A percentile compares a stretch with the other conserved stretches of the same genome.
phyloP scores from a whole-genome alignment of 2,888 invertebrate genomes.

The Catocala fraxini region DNA sequence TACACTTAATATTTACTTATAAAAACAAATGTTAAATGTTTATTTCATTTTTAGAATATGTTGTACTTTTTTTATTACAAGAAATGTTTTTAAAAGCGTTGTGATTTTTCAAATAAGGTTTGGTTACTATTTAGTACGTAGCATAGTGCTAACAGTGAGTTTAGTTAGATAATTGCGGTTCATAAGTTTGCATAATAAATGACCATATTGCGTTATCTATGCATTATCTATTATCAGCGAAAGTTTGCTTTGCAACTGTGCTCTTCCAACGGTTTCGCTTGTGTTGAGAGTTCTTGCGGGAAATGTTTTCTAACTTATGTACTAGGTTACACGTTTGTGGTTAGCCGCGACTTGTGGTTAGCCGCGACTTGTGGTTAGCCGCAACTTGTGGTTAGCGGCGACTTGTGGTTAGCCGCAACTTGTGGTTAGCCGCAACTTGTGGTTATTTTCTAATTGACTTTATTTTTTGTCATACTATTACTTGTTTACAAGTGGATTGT shows the following conservation, averaged over 20 bases:
- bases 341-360: too few relatives aligned
- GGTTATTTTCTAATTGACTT: too few relatives aligned
- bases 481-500: too few relatives aligned
- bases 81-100: not conserved
- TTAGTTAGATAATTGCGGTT: conserved; percentile 19
- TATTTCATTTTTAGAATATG: not conserved
- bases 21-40: too few relatives aligned
- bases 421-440: too few relatives aligned
- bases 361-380: too few relatives aligned
- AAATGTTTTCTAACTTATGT: too few relatives aligned
- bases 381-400: too few relatives aligned
- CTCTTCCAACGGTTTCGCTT: conserved; percentile 8
- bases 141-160: conserved; percentile 3
- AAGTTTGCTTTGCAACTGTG: conserved; percentile 27
- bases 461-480: too few relatives aligned
- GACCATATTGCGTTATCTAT: conserved; percentile 31
- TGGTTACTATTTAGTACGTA: not conserved
- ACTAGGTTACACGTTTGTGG: too few relatives aligned
- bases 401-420: too few relatives aligned
- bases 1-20: not conserved
- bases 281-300: not conserved
- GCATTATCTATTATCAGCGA: conserved; percentile 42
- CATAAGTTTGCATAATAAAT: conserved; percentile 20
- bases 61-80: not conserved
- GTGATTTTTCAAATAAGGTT: not conserved